These are phyloP conservation scores for Lasioglossum morio DNA, from an alignment of 2,888 invertebrate species.

Conservation along the genomic window DNA sequence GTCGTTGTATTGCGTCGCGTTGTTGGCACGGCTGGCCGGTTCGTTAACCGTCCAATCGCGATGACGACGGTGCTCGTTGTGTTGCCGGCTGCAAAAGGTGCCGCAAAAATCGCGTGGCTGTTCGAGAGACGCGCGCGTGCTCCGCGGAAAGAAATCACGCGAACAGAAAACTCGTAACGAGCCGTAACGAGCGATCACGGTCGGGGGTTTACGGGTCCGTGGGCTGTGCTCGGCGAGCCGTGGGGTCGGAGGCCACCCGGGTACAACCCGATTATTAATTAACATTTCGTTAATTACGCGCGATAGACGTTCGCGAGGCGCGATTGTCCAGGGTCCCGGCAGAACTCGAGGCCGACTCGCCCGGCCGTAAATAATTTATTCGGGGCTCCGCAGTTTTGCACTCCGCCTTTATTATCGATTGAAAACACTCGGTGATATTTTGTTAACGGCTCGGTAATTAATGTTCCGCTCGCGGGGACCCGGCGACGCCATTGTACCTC, in stretches of 20 bases:
- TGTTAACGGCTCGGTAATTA: conserved; percentile 60
- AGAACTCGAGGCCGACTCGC: conserved; percentile 58
- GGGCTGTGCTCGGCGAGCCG: background rate
- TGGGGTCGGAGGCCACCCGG: conserved; percentile 38
- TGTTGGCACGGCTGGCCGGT: conserved; percentile 63
- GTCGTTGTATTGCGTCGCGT: conserved; percentile 48
- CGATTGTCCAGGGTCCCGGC: conserved; percentile 60
- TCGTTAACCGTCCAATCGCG: conserved; percentile 75
- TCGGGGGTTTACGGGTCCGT: background rate
- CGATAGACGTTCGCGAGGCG: conserved; percentile 59
- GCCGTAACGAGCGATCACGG: conserved; percentile 9
- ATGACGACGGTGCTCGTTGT: conserved; percentile 57
- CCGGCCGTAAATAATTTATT: conserved; percentile 71
- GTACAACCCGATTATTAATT: conserved; percentile 77
- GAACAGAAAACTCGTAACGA: conserved; percentile 21
- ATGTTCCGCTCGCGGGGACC: conserved; percentile 34
- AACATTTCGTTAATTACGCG: conserved; percentile 78
- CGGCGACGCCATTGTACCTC: background rate
- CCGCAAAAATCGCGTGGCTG: conserved; percentile 63
- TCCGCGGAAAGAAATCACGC: conserved; percentile 19
- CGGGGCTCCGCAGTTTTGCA: conserved; percentile 61
- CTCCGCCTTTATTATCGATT: conserved; percentile 61
- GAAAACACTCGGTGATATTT: conserved; percentile 64
- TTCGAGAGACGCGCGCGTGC: conserved; percentile 29
- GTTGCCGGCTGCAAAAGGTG: conserved; percentile 53